Base-by-base conservation (phyloP, 1,140 invertebrate species). In the Brachionus calyciflorus region DNA sequence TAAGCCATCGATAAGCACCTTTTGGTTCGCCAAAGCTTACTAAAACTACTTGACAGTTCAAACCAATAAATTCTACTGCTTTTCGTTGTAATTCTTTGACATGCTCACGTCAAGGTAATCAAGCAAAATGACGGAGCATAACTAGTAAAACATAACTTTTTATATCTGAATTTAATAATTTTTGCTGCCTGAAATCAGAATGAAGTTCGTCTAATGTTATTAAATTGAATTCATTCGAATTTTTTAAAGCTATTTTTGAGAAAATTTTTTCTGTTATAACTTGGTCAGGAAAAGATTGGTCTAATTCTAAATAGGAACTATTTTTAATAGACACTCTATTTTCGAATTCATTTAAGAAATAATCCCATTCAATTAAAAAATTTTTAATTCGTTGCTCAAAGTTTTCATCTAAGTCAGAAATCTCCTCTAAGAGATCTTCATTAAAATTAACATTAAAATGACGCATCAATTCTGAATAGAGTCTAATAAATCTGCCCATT, bases 61-160 rank as follows among this genome's bases (percentile, higher is more conserved):
- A 21, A 12, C 51, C 51, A 3, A 26, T 24, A 24, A 73, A 73
- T 26, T 73, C 7, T 2, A 17, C 24, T 24, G 51, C 46, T 37
- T 51, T 73, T 41, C 40, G 40, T 28, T 51, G 46, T 12, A 73
- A 21, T 24, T 49, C 46, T 55, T 51, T 73, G 0, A 49, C 69
- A 73, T 73, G 69, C 1, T 73, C 69, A n/a, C 69, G 69, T 73
- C 69, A 73, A 73, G 69, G 69, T 33, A 73, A 73, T 73, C 69
- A 73, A 17, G 69, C 69, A 51, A 73, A 73, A 41, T 73, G 69
- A 3, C 69, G 46, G 14, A 73, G 26, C 69, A 73, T 73, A 4
- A 73, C 69, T 24, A 73, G 9, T 10, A 51, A 2, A n/a, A 73
- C 12, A 51, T 21, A 73, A 41, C 44, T 73, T 49, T 53, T 49